Conservation (phyloP, 2,113 vertebrate species). For the Hipposideros armiger region DNA sequence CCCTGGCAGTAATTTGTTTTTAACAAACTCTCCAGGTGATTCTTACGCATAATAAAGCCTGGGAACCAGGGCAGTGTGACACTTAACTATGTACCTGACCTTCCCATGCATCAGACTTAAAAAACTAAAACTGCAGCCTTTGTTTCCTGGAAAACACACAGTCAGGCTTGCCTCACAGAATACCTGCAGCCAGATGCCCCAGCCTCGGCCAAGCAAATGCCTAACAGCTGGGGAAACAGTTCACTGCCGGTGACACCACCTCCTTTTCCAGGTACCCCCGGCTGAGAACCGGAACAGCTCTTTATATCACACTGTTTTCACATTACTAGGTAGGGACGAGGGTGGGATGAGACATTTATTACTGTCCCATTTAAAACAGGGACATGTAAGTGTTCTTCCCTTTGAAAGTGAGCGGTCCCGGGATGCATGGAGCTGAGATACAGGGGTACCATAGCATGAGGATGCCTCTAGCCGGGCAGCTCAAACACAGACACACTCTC, state of each 20-base stretch:
- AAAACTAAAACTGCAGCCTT: background rate
- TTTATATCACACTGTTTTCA: background rate
- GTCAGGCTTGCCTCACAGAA: background rate
- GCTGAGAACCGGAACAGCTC: background rate
- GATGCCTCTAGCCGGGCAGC: background rate
- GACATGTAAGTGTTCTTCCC: background rate
- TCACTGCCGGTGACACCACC: background rate
- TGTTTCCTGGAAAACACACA: background rate
- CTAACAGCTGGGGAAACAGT: background rate
- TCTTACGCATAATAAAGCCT: no score
- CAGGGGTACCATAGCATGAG: background rate
- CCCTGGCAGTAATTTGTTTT: background rate
- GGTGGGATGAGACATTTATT: background rate
- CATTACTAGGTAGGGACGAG: background rate
- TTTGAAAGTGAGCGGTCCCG: background rate
- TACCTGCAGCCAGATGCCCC: background rate
- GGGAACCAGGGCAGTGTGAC: background rate
- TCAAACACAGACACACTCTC: background rate
- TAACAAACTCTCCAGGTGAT: conserved; percentile 9
- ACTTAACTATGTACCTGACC: background rate
- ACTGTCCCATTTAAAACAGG: background rate
- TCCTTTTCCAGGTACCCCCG: background rate
- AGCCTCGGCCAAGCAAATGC: background rate
- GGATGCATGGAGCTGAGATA: background rate
- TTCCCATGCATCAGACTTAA: background rate